Base-by-base conservation (phyloP, 2,797 vertebrate genomes). In the Protonibea diacanthus region DNA sequence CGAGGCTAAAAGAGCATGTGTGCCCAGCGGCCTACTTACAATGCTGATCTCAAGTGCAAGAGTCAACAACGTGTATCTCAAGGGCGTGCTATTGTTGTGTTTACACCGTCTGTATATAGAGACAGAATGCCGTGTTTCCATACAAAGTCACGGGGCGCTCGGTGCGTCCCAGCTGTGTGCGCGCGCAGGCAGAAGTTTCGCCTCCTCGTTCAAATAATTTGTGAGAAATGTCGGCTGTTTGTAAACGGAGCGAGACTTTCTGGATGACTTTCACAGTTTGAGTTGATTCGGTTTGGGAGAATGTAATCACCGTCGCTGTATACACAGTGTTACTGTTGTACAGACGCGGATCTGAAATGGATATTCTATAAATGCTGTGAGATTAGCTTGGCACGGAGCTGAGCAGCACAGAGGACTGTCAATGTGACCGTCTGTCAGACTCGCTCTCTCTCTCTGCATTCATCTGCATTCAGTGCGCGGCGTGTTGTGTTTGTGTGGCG, bases 101-200 rank as follows among this genome's bases (percentile, higher is more conserved):
- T 86, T 75, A 77, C 56, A 6, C 64, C 12, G 9, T 49, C 56
- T 58, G 51, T 69, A 62, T 71, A 53, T 64, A 58, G 48, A 68
- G 45, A 38, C 10, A 55, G 67, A 61, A 71, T 29, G 44, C 1
- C 17, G 0, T 48, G 53, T 85, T 78, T 71, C 17, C 70, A 76
- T 85, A 69, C 73, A 75, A 53, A 86, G 78, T 66, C 49, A 53
- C 23, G 61, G 47, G 18, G 18, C 44, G 52, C 70, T 33, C 57
- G 48, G 18, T 8, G 25, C 63, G 10, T 47, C 55, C 65, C 48
- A 27, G 62, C 58, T 71, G 74, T 81, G 60, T 74, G 33, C 8
- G 40, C 63, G 69, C 20, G 7, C 67, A 44, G 5, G 14, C 38
- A 67, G 66, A 87, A 71, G 77, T 85, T 86, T 89, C 77, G 33